Evolutionary conservation across 1,140 invertebrate genomes (phyloP), one percentile per base, ranked within the genome.

Genomic region (Aphaenogaster floridana): DNA sequence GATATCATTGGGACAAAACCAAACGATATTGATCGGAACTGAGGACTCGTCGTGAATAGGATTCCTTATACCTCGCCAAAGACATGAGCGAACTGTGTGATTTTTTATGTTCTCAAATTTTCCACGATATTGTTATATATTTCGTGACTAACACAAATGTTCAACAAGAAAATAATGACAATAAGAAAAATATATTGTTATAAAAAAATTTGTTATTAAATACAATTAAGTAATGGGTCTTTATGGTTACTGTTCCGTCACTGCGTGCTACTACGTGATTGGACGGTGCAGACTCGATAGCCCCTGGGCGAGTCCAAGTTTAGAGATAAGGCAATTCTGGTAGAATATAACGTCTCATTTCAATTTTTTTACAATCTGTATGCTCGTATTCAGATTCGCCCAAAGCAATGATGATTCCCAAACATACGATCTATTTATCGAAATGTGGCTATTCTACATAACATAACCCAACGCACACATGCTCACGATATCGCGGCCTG

Each of bases 201-300:
- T 3, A 17, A 5, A 36, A 45, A 50, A 50, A 48, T 45, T 79
- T 28, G 39, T 69, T 45, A 28, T 48, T 7, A 54, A 42, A 59
- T 61, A 50, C 9, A 13, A 28, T 4, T 21, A 21, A 76, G 45
- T 17, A 9, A 63, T 57, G 61, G 72, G 84, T 17, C 21, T 48
- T 59, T 28, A 4, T 1, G 57, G 36, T 72, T n/a, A 61, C 42
- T 34, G 8, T 11, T 85, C 42, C 88, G 54, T 3, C 5, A 76
- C 88, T 90, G 78, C 11, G 17, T 52, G 11, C 5, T n/a, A 34
- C 52, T 39, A 87, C 21, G 9, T 54, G 69, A 86, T 59, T 36
- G 52, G 64, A 59, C 17, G 21, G 13, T 57, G 21, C 5, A 76
- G 39, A 57, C 54, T 36, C 9, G 11, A 78, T 39, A 68, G 39